A percentile compares a stretch with the other conserved stretches of the same genome.
Conservation (phyloP, 2,797 vertebrate genomes). For the Sebastes hopkinsi region DNA sequence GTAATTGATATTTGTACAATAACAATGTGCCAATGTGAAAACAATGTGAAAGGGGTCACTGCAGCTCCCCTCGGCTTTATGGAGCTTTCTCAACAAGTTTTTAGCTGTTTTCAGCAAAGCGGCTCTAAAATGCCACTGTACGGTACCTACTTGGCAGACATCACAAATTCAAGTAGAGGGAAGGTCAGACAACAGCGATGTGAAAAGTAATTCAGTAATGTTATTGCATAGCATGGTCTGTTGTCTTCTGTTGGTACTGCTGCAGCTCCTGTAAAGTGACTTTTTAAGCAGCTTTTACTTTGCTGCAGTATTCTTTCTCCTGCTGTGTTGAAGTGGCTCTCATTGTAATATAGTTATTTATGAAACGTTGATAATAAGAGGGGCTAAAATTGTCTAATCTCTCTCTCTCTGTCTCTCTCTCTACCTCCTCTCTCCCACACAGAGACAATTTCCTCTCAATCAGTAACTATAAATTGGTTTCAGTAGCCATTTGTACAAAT, state of each 20-base stretch:
- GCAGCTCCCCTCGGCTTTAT: neutral
- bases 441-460: conserved; percentile 18
- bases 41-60: neutral
- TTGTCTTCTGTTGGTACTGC: neutral
- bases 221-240: too few species aligned
- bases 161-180: neutral
- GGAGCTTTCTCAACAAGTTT: neutral
- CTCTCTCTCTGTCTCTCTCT: neutral
- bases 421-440: neutral
- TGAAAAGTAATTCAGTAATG: neutral
- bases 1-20: neutral
- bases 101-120: neutral
- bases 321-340: conserved; percentile 12
- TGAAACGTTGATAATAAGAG: conserved; percentile 10
- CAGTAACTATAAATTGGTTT: neutral
- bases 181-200: neutral
- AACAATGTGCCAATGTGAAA: neutral
- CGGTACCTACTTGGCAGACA: neutral
- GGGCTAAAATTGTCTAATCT: neutral
- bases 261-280: neutral
- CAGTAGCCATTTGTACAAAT: conserved; percentile 12
- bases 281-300: conserved; percentile 22
- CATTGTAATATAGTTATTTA: conserved; percentile 17
- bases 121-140: neutral
- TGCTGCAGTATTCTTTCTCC: neutral